These are phyloP conservation scores for Amphipoea lucens DNA, from an alignment of 2,888 invertebrate genomes.

Conservation along the genomic window DNA sequence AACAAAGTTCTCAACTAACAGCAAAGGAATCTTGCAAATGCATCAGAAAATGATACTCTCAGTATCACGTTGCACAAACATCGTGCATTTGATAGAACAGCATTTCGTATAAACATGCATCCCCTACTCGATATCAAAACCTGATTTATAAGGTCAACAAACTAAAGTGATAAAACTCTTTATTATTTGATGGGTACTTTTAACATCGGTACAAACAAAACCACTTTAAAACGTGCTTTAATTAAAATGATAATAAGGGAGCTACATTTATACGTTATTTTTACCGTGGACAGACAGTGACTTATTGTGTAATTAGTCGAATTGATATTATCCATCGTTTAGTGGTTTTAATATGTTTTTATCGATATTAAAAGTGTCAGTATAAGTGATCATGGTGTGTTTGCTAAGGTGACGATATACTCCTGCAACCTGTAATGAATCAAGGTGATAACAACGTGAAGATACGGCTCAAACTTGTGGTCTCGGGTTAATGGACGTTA, in stretches of 20 bases:
- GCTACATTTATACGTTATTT: conserved; percentile 22
- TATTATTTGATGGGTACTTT: conserved; percentile 53
- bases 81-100: conserved; percentile 79
- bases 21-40: conserved; percentile 78
- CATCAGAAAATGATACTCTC: conserved; percentile 63
- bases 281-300: conserved; percentile 40
- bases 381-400: conserved; percentile 67
- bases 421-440: conserved; percentile 86
- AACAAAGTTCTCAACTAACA: conserved; percentile 75
- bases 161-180: conserved; percentile 57
- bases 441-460: conserved; percentile 80
- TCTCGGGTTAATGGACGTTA: conserved; percentile 89
- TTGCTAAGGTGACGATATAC: conserved; percentile 77
- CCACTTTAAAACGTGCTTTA: conserved; percentile 59
- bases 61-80: conserved; percentile 77
- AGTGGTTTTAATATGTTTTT: conserved; percentile 54
- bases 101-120: conserved; percentile 76
- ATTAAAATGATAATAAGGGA: conserved; percentile 50
- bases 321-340: conserved; percentile 42
- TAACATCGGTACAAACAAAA: conserved; percentile 60
- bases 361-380: conserved; percentile 67
- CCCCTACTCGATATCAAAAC: conserved; percentile 61
- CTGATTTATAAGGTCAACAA: conserved; percentile 54
- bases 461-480: conserved; percentile 87
- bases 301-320: conserved; percentile 49